Conservation (phyloP, 2,797 vertebrate genomes). For the Sibirionetta formosa region DNA sequence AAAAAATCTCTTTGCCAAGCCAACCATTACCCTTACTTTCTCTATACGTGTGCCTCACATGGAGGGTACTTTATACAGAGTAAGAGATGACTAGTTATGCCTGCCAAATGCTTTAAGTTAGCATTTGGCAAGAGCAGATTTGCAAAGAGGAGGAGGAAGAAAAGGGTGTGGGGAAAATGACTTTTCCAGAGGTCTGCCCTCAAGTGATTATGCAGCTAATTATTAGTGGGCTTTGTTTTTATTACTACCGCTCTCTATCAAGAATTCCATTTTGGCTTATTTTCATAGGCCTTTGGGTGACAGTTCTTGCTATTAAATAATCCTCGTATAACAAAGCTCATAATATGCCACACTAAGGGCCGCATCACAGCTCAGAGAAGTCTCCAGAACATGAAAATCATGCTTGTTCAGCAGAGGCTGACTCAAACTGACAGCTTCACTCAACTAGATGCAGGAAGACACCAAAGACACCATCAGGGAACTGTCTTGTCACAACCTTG, state of each 20-base stretch:
- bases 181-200: conserved; percentile 49
- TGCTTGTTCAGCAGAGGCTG: background rate
- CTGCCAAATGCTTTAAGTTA: conserved; percentile 47
- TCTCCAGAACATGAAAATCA: background rate
- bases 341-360: background rate
- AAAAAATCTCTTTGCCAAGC: conserved; percentile 58
- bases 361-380: background rate
- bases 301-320: background rate
- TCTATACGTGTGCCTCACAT: conserved; percentile 52
- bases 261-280: background rate
- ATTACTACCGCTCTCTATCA: background rate
- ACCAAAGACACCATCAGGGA: background rate
- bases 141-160: conserved; percentile 7
- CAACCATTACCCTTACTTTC: conserved; percentile 72
- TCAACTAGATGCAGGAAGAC: background rate
- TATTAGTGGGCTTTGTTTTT: background rate
- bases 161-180: background rate
- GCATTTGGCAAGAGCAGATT: background rate
- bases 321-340: background rate
- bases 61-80: conserved; percentile 52
- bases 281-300: background rate
- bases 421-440: background rate
- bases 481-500: background rate
- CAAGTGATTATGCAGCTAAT: conserved; percentile 33
- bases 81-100: background rate